Evolutionary conservation across 2,113 vertebrate species (phyloP).

Genomic region (Zosterops borbonicus): DNA sequence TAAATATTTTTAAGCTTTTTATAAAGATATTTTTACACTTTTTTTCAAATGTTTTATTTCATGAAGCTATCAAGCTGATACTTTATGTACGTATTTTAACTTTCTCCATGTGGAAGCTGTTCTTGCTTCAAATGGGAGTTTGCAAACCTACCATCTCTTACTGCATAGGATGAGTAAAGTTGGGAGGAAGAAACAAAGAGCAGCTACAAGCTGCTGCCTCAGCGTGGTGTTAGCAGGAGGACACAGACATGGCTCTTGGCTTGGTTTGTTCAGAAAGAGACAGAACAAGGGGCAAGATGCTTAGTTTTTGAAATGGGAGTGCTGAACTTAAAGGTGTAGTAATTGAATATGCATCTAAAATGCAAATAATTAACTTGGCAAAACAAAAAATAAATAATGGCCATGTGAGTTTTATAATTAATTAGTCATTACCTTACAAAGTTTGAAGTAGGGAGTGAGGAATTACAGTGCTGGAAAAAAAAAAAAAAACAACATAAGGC

Average conservation of each 20-base stretch:
- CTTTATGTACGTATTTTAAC: background rate
- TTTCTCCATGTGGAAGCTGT: background rate
- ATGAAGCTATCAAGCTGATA: background rate
- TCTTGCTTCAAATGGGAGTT: background rate
- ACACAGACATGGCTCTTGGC: background rate
- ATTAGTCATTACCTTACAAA: background rate
- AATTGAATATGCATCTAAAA: background rate
- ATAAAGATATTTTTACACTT: background rate
- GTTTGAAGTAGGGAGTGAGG: background rate
- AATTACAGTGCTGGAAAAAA: background rate
- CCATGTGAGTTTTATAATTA: background rate
- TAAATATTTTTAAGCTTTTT: background rate
- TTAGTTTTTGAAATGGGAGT: background rate
- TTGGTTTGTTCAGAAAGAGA: background rate
- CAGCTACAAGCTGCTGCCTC: background rate
- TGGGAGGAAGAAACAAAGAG: background rate
- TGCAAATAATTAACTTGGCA: background rate
- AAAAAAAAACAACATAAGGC: background rate
- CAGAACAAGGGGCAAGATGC: background rate
- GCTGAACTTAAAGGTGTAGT: background rate
- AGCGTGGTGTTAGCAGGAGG: background rate
- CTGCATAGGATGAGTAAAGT: background rate
- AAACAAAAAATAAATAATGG: background rate
- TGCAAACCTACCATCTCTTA: background rate
- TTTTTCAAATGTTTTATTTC: background rate